Base-by-base conservation (phyloP, 2,888 invertebrate species). In the Leptopterna dolabrata region DNA sequence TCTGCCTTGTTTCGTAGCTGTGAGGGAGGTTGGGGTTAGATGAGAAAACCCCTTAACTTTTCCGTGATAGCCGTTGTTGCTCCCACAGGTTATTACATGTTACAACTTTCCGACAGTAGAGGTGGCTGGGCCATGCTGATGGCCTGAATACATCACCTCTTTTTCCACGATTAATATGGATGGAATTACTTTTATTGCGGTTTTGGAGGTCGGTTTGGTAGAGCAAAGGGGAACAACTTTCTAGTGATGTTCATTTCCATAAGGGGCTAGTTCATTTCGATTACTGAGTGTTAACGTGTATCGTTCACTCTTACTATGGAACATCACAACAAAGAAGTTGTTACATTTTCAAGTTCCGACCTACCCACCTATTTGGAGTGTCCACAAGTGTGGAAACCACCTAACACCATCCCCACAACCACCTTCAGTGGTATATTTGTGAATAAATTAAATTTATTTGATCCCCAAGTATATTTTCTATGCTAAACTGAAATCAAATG, bases 71-170 rank as follows among this genome's bases (percentile, higher is more conserved):
- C 83, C 83, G 83, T 83, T 83, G 83, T 83, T 83, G 24, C 83
- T 83, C 83, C 83, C 83, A 70, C 83, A 71, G 83, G 83, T 83
- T 83, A 83, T 83, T 83, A 83, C 71, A 83, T 71, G 83, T 71
- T 19, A 83, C 83, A 83, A 83, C 83, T 83, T 83, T 80, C 27
- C 11, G 7, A 13, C 13, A 76, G n/a, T n/a, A 76, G 30, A 29
- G 43, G 41, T 43, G 16, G 27, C 11, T 29, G 80, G 19, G 14
- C 41, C 27, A 19, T 13, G 55, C 0, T 24, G 80, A 45, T 14
- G 55, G 11, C 43, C 27, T 43, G 83, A 63, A 83, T 83, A 70
- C 83, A 83, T 83, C 83, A 71, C 16, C 43, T 71, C 83, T 45
- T 83, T 83, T 24, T 29, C 78, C 3, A 19, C 78, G 19, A 43